phyloP scores from a whole-genome alignment of 2,113 vertebrate genomes.

The Anthoscopus minutus region DNA sequence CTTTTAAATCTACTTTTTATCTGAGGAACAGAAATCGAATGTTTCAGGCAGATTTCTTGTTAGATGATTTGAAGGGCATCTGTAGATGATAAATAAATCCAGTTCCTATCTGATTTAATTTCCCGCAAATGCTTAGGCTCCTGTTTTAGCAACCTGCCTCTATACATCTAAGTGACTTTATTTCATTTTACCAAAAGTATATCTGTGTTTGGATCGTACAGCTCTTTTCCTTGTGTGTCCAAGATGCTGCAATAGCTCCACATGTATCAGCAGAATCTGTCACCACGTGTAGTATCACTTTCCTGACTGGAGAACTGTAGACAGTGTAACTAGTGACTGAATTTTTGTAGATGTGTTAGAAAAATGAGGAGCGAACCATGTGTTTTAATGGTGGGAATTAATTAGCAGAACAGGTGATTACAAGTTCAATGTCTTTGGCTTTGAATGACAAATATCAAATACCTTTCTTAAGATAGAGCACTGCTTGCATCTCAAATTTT shows the following conservation, averaged over 20 bases:
- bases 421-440: background rate
- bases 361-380: background rate
- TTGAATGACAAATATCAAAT: background rate
- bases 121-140: background rate
- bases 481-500: background rate
- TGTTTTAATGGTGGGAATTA: background rate
- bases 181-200: background rate
- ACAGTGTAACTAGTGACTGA: background rate
- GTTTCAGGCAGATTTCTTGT: constrained; percentile 3
- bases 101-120: constrained; percentile 23
- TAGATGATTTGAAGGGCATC: background rate
- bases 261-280: background rate
- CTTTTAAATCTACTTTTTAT: background rate
- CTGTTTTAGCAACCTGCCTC: background rate
- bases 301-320: background rate
- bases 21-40: constrained; percentile 11
- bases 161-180: background rate
- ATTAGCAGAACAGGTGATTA: no score
- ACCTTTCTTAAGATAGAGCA: background rate
- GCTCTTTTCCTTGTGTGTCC: background rate
- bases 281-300: background rate
- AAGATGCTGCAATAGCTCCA: background rate
- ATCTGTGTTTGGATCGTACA: background rate
- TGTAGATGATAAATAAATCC: background rate
- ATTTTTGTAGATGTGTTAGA: background rate